These are phyloP conservation scores for Pterocles orientalis DNA, from an alignment of 2,113 vertebrate genomes.

Conservation along the genomic window DNA sequence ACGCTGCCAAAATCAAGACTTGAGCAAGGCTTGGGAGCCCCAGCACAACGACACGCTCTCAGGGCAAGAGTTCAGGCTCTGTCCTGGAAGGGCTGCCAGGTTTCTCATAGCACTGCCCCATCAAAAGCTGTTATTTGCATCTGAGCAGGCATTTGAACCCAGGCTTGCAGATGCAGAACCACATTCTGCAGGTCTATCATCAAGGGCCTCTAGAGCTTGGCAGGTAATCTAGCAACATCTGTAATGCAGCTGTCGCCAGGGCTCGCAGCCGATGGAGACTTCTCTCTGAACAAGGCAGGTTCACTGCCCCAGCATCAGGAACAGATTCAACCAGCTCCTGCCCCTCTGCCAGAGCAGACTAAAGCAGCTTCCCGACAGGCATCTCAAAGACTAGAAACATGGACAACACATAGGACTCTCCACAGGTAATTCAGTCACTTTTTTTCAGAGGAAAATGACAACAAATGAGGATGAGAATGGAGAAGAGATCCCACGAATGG, in stretches of 20 bases:
- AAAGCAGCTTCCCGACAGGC: constrained; percentile 5
- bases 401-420: constrained; percentile 21
- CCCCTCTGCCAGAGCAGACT: background rate
- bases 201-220: background rate
- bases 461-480: constrained; percentile 51
- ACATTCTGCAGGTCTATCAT: background rate
- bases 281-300: background rate
- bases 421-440: background rate
- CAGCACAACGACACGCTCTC: background rate
- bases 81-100: background rate
- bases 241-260: background rate
- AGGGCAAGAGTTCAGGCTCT: background rate
- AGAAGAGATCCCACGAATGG: background rate
- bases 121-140: background rate
- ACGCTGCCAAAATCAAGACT: background rate
- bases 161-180: background rate
- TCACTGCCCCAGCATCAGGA: background rate
- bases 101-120: background rate
- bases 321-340: background rate
- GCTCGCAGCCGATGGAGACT: background rate
- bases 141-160: background rate
- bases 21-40: background rate
- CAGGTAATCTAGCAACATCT: background rate
- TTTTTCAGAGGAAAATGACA: background rate
- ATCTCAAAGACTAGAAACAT: constrained; percentile 9